Conservation (phyloP, 2,888 invertebrate genomes). For the Psylliodes chrysocephalus region DNA sequence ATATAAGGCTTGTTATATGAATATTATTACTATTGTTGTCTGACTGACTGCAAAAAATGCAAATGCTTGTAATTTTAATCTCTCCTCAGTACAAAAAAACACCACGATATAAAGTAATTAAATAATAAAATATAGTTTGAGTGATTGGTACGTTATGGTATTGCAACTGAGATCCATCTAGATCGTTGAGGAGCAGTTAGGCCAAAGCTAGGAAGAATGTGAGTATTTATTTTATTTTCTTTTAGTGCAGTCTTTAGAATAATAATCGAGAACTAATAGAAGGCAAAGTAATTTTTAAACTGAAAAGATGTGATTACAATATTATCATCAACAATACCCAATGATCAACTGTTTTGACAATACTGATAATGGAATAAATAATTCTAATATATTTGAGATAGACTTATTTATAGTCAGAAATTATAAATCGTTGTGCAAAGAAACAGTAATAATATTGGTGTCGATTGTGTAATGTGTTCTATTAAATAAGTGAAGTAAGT, state of each 20-base stretch:
- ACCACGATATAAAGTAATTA: constrained; percentile 61
- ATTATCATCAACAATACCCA: too few species aligned
- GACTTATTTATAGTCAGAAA: too few species aligned
- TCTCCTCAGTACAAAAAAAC: constrained; percentile 65
- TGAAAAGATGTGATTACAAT: too few species aligned
- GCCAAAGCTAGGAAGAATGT: constrained; percentile 5
- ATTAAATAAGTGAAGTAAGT: too few species aligned
- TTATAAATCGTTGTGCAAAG: too few species aligned
- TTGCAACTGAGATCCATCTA: constrained; percentile 39
- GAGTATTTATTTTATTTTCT: constrained; percentile 10
- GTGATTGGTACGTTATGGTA: constrained; percentile 39
- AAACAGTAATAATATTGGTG: too few species aligned
- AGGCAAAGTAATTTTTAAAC: too few species aligned
- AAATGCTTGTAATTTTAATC: constrained; percentile 58
- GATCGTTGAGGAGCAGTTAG: constrained; percentile 15
- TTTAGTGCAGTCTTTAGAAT: constrained; percentile 2
- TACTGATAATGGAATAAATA: too few species aligned
- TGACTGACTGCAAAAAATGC: constrained; percentile 59
- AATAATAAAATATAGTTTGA: constrained; percentile 50
- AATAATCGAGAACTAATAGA: too few species aligned
- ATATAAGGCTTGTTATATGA: constrained; percentile 62
- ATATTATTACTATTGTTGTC: constrained; percentile 62
- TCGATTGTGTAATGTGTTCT: too few species aligned
- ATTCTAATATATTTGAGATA: too few species aligned
- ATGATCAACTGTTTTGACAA: too few species aligned